Evolutionary conservation across 1,140 invertebrate species (phyloP).

Genomic region (Neodiprion pinetum): DNA sequence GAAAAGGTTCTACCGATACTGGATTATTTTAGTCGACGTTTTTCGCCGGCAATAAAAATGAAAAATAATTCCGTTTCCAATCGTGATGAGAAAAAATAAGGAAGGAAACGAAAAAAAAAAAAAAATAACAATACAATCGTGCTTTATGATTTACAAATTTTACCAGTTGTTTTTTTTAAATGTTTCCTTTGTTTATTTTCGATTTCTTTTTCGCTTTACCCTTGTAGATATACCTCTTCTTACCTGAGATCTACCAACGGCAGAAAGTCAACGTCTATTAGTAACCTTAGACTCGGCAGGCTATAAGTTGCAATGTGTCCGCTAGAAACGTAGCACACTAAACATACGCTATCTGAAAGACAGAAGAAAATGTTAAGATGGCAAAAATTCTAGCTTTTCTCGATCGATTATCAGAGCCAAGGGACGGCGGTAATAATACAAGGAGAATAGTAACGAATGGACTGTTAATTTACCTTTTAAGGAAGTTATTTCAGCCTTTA

Average conservation of each 20-base stretch:
- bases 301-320: constrained; percentile 92
- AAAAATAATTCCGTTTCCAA: no score
- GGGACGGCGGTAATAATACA: no score
- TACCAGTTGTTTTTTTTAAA: not conserved
- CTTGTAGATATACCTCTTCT: constrained; percentile 37
- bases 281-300: constrained; percentile 88
- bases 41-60: no score
- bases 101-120: no score
- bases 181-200: not conserved
- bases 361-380: constrained; percentile 20
- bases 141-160: not conserved
- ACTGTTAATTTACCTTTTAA: constrained; percentile 77
- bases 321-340: constrained; percentile 92
- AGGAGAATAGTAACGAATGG: no score
- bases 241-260: constrained; percentile 94
- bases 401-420: not conserved
- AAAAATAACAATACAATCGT: not conserved
- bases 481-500: constrained; percentile 92
- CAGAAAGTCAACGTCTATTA: constrained; percentile 93
- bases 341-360: constrained; percentile 87
- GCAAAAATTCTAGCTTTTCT: not conserved
- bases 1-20: constrained; percentile 5
- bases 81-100: no score
- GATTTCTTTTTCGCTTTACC: not conserved
- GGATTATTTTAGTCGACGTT: not conserved